These are phyloP conservation scores for Prenolepis imparis DNA, from an alignment of 2,888 invertebrate genomes.

Conservation along the genomic window DNA sequence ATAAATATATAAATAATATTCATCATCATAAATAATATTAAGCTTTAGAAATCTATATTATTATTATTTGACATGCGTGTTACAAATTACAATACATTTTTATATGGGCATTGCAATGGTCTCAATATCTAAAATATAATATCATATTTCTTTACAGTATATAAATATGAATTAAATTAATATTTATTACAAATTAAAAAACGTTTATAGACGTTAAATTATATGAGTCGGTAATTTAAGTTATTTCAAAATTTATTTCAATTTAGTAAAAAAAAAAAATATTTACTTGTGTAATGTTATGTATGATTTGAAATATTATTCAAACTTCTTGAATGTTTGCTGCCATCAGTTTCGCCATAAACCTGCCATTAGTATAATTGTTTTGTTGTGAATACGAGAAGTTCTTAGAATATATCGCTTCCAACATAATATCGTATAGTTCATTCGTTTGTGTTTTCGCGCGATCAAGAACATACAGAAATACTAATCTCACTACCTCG, in stretches of 20 bases:
- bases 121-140: neutral
- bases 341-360: neutral
- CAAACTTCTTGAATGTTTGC: neutral
- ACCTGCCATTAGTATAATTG: neutral
- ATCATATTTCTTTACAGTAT: neutral
- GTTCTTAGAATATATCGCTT: neutral
- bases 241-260: neutral
- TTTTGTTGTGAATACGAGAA: neutral
- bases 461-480: constrained; percentile 5
- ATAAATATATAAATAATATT: too few relatives aligned
- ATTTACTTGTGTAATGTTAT: neutral
- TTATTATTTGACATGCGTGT: neutral
- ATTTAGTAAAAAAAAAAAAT: neutral
- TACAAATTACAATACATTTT: neutral
- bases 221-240: neutral
- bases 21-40: neutral
- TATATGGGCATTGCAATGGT: neutral
- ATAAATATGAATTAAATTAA: neutral
- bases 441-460: neutral
- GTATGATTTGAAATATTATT: neutral
- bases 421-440: neutral
- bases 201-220: neutral
- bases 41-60: neutral
- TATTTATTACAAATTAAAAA: neutral
- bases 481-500: neutral